A percentile compares a stretch with the other conserved stretches of the same genome.
Conservation (phyloP, 2,797 vertebrate genomes). For the Nothura maculosa region DNA sequence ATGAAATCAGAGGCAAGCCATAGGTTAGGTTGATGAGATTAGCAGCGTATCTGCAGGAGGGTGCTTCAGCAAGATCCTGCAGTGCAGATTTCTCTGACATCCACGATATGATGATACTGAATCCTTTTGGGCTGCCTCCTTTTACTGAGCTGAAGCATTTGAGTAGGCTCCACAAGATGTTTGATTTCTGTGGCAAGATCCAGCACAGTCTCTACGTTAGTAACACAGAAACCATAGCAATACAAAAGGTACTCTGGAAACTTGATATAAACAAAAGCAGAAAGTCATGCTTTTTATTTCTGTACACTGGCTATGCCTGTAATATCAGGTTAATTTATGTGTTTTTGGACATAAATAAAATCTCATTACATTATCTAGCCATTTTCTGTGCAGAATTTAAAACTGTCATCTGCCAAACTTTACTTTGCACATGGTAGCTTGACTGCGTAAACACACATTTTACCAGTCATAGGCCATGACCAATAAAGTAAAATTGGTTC, state of each 20-base stretch:
- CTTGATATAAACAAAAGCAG: slow-evolving; percentile 5
- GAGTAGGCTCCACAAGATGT: background rate
- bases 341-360: background rate
- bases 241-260: slow-evolving; percentile 2
- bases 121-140: background rate
- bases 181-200: background rate
- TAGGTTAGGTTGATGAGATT: slow-evolving; percentile 60
- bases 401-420: background rate
- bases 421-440: background rate
- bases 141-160: background rate
- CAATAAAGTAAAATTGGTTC: background rate
- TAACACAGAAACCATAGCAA: background rate
- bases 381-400: background rate
- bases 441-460: background rate
- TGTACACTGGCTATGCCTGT: background rate
- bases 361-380: background rate
- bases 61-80: background rate
- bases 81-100: background rate
- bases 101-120: background rate
- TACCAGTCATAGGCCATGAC: background rate
- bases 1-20: slow-evolving; percentile 47
- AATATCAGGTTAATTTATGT: background rate
- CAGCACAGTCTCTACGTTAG: background rate
- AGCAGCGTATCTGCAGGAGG: background rate
- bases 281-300: background rate